Conservation (phyloP, 2,888 invertebrate genomes). For the Celastrina argiolus region DNA sequence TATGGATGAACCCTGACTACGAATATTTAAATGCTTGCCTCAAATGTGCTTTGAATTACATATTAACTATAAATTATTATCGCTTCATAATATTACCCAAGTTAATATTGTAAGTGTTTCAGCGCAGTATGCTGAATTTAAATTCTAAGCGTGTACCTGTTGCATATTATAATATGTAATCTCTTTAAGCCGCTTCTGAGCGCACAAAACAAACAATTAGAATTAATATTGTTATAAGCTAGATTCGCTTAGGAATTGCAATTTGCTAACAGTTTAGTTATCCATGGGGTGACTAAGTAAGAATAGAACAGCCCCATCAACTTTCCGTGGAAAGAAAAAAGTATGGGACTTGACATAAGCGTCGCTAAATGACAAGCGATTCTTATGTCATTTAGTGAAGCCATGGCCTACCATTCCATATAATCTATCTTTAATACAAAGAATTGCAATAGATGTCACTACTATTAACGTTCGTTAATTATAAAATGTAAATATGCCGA, state of each 20-base stretch:
- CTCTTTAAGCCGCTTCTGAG: slow-evolving; percentile 30
- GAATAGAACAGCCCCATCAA: too few species aligned
- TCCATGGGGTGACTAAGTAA: not conserved
- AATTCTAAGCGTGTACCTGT: slow-evolving; percentile 34
- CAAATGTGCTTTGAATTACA: not conserved
- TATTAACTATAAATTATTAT: not conserved
- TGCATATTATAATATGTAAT: slow-evolving; percentile 26
- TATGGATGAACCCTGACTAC: too few species aligned
- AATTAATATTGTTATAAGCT: not conserved
- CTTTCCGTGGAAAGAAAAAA: too few species aligned
- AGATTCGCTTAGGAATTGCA: not conserved
- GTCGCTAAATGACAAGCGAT: too few species aligned
- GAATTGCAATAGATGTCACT: too few species aligned
- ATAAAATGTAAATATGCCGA: too few species aligned
- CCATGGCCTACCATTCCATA: too few species aligned
- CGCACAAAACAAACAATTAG: slow-evolving; percentile 29
- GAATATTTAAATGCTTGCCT: too few species aligned
- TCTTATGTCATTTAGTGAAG: too few species aligned
- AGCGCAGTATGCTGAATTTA: slow-evolving; percentile 27
- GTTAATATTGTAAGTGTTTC: not conserved
- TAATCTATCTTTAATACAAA: too few species aligned
- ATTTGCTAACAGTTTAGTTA: not conserved
- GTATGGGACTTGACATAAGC: too few species aligned
- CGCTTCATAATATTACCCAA: not conserved
- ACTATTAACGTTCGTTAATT: too few species aligned